Base-by-base conservation (phyloP, 2,888 invertebrate genomes). In the Pasiphila rectangulata region DNA sequence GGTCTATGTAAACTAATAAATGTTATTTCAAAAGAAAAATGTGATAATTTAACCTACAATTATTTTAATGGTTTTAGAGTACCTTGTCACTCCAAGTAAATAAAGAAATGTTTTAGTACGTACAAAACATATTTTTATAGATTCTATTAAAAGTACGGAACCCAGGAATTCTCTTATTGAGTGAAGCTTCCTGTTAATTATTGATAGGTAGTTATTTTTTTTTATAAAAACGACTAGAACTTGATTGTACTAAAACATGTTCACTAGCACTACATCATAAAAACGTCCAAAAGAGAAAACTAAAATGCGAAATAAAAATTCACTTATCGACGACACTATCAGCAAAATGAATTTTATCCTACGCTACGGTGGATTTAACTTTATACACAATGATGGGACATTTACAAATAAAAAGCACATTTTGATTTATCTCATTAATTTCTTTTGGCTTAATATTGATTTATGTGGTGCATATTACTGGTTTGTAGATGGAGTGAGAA, bases 401-500 rank as follows among this genome's bases (percentile, higher is more conserved):
- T 43, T 30, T 0, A 32, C 13, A 9, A 42, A 59, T 2, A 21
- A 4, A 60, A 53, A 52, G n/a, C 53, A 42, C n/a, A 58, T 60
- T 44, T 51, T 57, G 0, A 15, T 75, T 0, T 75, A 60, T 17
- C 21, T 69, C 7, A 46, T 72, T 1, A 79, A 76, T 43, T 68
- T 69, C 1, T 3, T 74, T 0, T 73, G 67, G 64, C 27, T 76
- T 0, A 69, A 71, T 42, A 43, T 24, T 1, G 77, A 72, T 12
- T 16, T 72, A 0, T 4, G 47, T 0, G 78, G 78, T 0, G 71
- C 57, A 0, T 34, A 78, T 2, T 53, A 50, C 1, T 75, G 66
- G 66, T 66, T 79, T 4, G 46, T 68, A 27, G 46, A 59, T 4
- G 73, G 70, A 0, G 54, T 73, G 0, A 10, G 13, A 0, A 56